phyloP scores from a whole-genome alignment of 2,888 invertebrate species.

The Troilus luridus region DNA sequence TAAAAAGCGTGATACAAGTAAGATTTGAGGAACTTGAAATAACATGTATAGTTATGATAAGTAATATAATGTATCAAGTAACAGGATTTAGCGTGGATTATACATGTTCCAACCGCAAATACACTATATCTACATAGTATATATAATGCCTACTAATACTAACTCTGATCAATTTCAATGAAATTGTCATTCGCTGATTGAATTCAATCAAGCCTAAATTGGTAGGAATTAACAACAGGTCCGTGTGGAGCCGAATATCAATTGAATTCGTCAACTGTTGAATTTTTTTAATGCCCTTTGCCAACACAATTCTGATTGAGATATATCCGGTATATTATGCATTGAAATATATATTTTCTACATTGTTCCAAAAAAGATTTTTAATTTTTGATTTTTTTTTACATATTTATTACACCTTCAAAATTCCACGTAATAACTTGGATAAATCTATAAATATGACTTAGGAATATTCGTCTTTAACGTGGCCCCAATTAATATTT shows the following conservation, averaged over 20 bases:
- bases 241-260: neutral
- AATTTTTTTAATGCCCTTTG: neutral
- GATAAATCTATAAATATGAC: too few relatives aligned
- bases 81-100: too few relatives aligned
- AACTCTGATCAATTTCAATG: neutral
- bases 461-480: too few relatives aligned
- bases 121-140: neutral
- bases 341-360: neutral
- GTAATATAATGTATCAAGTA: too few relatives aligned
- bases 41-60: too few relatives aligned
- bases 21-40: too few relatives aligned
- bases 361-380: neutral
- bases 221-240: conserved; percentile 26
- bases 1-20: too few relatives aligned
- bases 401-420: neutral
- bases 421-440: neutral
- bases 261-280: neutral
- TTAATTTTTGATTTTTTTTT: too few relatives aligned
- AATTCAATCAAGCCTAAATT: neutral
- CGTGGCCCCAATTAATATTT: too few relatives aligned
- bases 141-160: neutral
- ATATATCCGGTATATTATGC: neutral
- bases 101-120: too few relatives aligned
- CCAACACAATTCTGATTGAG: neutral
- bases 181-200: neutral